These are phyloP conservation scores for Papilio polytes DNA, from an alignment of 1,140 invertebrate genomes.

Conservation along the genomic window DNA sequence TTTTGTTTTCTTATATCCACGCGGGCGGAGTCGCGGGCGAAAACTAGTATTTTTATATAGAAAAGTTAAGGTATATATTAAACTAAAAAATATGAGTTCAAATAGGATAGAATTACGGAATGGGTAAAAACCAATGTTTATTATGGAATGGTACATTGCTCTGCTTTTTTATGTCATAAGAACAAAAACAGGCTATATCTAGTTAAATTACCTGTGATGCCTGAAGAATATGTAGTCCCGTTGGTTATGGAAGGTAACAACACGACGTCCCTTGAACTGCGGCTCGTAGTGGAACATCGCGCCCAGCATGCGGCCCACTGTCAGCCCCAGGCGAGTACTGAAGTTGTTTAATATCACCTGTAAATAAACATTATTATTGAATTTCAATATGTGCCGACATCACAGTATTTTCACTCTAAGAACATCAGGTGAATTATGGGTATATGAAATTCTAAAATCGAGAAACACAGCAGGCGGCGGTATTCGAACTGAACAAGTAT, in stretches of 20 bases:
- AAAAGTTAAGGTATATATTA: background rate
- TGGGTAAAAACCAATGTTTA: no score
- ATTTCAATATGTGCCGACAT: no score
- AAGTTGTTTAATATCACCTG: conserved; percentile 98
- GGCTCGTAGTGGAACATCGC: conserved; percentile 98
- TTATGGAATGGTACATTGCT: no score
- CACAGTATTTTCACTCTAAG: no score
- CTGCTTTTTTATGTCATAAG: background rate
- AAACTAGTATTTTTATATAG: no score
- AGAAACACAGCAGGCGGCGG: no score
- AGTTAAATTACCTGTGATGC: conserved; percentile 92
- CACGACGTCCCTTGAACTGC: conserved; percentile 95
- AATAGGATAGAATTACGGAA: no score
- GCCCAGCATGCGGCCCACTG: conserved; percentile 96
- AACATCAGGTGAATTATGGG: no score
- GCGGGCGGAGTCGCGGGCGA: no score
- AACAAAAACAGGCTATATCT: background rate
- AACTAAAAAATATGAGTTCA: background rate
- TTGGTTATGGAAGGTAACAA: conserved; percentile 99
- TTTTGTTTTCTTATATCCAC: no score
- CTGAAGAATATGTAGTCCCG: conserved; percentile 99
- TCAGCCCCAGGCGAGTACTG: conserved; percentile 95
- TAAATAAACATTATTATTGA: background rate
- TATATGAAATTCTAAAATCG: no score
- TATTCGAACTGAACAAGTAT: no score